phyloP scores from a whole-genome alignment of 2,888 invertebrate species.

The Phortica okadai region DNA sequence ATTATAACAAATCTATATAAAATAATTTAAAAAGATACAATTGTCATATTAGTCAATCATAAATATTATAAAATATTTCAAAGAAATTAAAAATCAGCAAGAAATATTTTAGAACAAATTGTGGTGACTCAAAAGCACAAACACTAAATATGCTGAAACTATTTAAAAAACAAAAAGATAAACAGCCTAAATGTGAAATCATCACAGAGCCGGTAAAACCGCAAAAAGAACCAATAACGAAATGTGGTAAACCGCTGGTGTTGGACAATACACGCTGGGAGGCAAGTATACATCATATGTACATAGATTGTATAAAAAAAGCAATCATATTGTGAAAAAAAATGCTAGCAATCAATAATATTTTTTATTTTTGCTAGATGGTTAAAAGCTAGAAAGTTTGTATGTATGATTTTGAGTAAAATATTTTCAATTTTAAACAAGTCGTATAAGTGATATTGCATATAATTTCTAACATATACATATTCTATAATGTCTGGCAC shows the following conservation, averaged over 20 bases:
- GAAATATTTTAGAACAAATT: not conserved
- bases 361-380: no score
- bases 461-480: no score
- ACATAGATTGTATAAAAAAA: not conserved
- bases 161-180: slow-evolving; percentile 69
- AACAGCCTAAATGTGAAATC: slow-evolving; percentile 73
- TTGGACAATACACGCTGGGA: slow-evolving; percentile 75
- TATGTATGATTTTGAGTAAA: no score
- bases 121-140: not conserved
- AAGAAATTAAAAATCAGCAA: not conserved
- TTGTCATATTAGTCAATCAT: no score
- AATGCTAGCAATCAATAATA: no score
- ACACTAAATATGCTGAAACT: slow-evolving; percentile 64
- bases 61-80: not conserved
- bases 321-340: no score
- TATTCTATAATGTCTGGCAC: no score
- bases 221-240: slow-evolving; percentile 62
- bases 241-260: slow-evolving; percentile 73
- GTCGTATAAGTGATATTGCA: no score
- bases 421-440: no score
- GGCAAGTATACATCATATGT: slow-evolving; percentile 70
- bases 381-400: no score
- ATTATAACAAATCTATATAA: no score
- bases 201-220: slow-evolving; percentile 65
- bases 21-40: no score